Evolutionary conservation across 2,888 invertebrate species (phyloP).

Genomic region (Pristionchus fissidentatus): DNA sequence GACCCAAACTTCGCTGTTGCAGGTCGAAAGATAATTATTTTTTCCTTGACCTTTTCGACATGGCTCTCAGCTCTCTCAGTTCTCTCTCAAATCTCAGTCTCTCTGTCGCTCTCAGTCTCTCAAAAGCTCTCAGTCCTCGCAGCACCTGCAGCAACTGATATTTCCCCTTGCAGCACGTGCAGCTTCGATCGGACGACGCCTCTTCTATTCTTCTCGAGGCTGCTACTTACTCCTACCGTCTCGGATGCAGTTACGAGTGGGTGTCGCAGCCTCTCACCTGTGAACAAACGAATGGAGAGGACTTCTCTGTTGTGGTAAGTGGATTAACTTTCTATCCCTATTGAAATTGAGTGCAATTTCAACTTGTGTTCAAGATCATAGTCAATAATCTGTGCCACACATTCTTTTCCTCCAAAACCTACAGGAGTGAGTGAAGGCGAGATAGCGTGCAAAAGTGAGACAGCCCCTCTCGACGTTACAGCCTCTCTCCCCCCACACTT

Average conservation of each 20-base stretch:
- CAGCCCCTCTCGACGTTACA: background rate
- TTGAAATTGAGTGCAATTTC: too few species aligned
- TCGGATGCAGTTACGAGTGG: conserved; percentile 54
- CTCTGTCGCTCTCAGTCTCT: background rate
- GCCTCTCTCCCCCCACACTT: background rate
- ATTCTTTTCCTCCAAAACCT: background rate
- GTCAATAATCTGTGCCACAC: too few species aligned
- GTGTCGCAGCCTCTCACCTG: conserved; percentile 66
- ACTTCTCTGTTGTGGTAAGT: conserved; percentile 47
- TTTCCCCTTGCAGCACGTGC: background rate
- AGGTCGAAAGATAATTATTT: background rate
- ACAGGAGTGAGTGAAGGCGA: background rate
- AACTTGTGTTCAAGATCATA: too few species aligned
- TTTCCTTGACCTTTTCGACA: background rate
- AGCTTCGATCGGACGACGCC: conserved; percentile 21
- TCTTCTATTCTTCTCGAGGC: conserved; percentile 25
- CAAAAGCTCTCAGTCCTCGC: background rate
- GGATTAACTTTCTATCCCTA: background rate
- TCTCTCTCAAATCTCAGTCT: background rate
- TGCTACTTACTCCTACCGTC: background rate
- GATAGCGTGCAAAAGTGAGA: background rate
- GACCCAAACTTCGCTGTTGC: background rate
- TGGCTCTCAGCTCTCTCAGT: background rate
- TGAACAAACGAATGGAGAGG: conserved; percentile 45
- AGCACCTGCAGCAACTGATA: background rate